Evolutionary conservation across 1,140 invertebrate species (phyloP).

Genomic region (Drosophila willistoni): DNA sequence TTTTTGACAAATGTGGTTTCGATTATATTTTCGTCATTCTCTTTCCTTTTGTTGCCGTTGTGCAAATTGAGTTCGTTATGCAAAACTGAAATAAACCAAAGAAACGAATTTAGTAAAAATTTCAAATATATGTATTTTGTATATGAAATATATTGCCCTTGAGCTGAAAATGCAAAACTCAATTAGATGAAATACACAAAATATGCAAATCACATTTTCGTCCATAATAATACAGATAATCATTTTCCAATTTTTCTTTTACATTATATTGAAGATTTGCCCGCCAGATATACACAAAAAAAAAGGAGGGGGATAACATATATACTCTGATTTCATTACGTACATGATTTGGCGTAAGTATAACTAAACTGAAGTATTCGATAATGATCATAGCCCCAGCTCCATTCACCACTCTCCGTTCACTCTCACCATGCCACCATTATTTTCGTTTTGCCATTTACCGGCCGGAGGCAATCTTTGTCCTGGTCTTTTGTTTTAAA

Average conservation of each 20-base stretch:
- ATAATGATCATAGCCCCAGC: slow-evolving; percentile 28
- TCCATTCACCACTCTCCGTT: neutral
- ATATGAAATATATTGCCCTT: slow-evolving; percentile 48
- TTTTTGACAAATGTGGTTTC: slow-evolving; percentile 71
- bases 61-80: slow-evolving; percentile 64
- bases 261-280: slow-evolving; percentile 4
- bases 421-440: neutral
- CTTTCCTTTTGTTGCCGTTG: slow-evolving; percentile 19
- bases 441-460: neutral
- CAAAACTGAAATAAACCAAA: slow-evolving; percentile 13
- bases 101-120: slow-evolving; percentile 47
- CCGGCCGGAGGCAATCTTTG: slow-evolving; percentile 2
- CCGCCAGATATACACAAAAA: slow-evolving; percentile 26
- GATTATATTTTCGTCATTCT: slow-evolving; percentile 27
- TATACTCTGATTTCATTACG: slow-evolving; percentile 51
- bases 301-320: neutral
- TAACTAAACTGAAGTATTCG: slow-evolving; percentile 30
- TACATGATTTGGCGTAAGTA: slow-evolving; percentile 54
- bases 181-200: slow-evolving; percentile 56
- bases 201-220: slow-evolving; percentile 63
- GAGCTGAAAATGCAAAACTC: slow-evolving; percentile 56
- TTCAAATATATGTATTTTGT: slow-evolving; percentile 24
- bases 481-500: slow-evolving; percentile 54
- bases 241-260: slow-evolving; percentile 33
- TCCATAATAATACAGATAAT: slow-evolving; percentile 68